phyloP scores from a whole-genome alignment of 2,888 invertebrate species.

The Onthophagus sagittarius region DNA sequence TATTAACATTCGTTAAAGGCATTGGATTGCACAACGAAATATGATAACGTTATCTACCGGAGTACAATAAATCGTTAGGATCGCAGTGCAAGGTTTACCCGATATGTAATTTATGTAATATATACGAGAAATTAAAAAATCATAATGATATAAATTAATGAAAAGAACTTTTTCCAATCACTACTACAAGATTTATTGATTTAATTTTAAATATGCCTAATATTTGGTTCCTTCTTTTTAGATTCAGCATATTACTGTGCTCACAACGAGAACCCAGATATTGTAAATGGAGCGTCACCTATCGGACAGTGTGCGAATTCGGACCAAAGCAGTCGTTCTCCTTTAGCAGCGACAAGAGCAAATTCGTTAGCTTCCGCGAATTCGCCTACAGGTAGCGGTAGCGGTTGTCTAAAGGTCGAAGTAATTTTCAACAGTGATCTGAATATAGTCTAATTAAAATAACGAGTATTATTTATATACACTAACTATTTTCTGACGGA shows the following conservation, averaged over 20 bases:
- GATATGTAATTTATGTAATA: too few relatives aligned
- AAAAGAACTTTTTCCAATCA: not conserved
- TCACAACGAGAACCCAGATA: constrained; percentile 46
- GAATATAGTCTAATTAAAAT: constrained; percentile 35
- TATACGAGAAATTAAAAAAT: not conserved
- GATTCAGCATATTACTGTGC: constrained; percentile 65
- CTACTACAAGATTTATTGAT: not conserved
- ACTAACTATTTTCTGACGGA: not conserved
- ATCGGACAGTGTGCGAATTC: constrained; percentile 31
- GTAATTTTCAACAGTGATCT: constrained; percentile 43
- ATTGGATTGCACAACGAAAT: too few relatives aligned
- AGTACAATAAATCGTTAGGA: too few relatives aligned
- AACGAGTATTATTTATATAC: not conserved
- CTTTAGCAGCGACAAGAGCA: constrained; percentile 66
- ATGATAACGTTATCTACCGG: too few relatives aligned
- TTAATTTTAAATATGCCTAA: not conserved
- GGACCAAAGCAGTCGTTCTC: constrained; percentile 63
- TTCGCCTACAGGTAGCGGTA: constrained; percentile 62
- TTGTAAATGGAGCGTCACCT: constrained; percentile 30
- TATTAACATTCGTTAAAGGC: too few relatives aligned
- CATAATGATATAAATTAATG: not conserved
- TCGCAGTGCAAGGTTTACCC: too few relatives aligned
- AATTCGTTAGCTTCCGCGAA: constrained; percentile 68
- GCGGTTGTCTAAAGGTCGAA: constrained; percentile 65
- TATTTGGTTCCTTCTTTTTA: constrained; percentile 36